Evolutionary conservation across 2,797 vertebrate genomes (phyloP).

Genomic region (Micromesistius poutassou): DNA sequence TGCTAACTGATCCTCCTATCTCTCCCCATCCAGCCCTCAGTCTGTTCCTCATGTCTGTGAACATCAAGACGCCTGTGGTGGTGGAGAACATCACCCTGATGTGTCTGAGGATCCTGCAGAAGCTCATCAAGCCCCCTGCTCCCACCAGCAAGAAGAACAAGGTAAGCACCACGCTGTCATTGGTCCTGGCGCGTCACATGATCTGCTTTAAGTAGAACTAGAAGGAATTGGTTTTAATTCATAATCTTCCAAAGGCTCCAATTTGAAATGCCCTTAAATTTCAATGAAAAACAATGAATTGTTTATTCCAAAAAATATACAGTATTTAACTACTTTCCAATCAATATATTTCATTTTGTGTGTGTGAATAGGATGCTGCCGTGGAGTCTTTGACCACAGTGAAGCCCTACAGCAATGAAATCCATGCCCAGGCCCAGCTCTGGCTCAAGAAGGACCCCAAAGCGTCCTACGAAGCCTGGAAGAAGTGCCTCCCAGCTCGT

Average conservation of each 20-base stretch:
- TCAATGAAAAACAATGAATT: too few species aligned
- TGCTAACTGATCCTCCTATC: background rate
- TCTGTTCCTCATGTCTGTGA: constrained; percentile 97
- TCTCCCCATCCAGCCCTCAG: constrained; percentile 80
- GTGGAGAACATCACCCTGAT: constrained; percentile 98
- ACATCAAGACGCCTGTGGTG: constrained; percentile 97
- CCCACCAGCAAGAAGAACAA: constrained; percentile 99
- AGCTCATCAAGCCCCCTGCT: constrained; percentile 93
- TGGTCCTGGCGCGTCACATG: background rate
- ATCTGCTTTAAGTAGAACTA: background rate
- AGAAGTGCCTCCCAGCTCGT: constrained; percentile 96
- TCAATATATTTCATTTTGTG: background rate
- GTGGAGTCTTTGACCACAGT: constrained; percentile 93
- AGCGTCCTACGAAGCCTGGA: constrained; percentile 96
- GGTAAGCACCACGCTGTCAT: constrained; percentile 65
- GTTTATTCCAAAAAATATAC: background rate
- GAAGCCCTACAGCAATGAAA: constrained; percentile 96
- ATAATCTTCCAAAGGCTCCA: background rate
- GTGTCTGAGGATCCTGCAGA: constrained; percentile 97
- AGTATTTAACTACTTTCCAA: background rate
- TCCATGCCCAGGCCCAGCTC: constrained; percentile 95
- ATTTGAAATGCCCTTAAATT: background rate
- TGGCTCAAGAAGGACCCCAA: constrained; percentile 99
- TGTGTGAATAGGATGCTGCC: constrained; percentile 82
- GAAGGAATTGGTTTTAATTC: background rate